Conservation (phyloP, 2,113 vertebrate genomes). For the Nipponia nippon region DNA sequence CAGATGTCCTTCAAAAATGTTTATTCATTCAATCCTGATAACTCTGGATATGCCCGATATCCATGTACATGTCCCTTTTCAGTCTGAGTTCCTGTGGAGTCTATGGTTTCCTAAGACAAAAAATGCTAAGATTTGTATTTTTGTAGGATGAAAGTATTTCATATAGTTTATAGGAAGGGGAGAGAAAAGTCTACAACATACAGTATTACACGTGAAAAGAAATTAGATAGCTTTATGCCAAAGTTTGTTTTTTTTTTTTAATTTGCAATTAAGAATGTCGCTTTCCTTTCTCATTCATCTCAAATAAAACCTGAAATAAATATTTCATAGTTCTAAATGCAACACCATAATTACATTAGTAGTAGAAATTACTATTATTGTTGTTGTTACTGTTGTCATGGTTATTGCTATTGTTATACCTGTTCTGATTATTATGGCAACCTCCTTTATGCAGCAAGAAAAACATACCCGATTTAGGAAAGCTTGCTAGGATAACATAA, state of each 20-base stretch:
- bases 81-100: not conserved
- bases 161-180: not conserved
- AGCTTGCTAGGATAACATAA: conserved; percentile 59
- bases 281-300: not conserved
- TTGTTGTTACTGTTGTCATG: not conserved
- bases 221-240: not conserved
- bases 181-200: not conserved
- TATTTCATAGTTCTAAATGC: not conserved
- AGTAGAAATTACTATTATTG: not conserved
- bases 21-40: not conserved
- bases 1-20: not conserved
- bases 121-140: not conserved
- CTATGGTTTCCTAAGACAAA: not conserved
- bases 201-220: not conserved
- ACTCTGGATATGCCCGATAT: not conserved
- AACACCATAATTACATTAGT: not conserved
- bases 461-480: conserved; percentile 65
- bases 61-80: not conserved
- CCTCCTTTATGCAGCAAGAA: not conserved
- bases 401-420: not conserved
- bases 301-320: not conserved
- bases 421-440: not conserved
- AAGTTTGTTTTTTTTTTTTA: not conserved
- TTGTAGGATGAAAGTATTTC: not conserved
- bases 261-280: not conserved